These are phyloP conservation scores for Aplocera efformata DNA, from an alignment of 2,888 invertebrate genomes.

Conservation along the genomic window DNA sequence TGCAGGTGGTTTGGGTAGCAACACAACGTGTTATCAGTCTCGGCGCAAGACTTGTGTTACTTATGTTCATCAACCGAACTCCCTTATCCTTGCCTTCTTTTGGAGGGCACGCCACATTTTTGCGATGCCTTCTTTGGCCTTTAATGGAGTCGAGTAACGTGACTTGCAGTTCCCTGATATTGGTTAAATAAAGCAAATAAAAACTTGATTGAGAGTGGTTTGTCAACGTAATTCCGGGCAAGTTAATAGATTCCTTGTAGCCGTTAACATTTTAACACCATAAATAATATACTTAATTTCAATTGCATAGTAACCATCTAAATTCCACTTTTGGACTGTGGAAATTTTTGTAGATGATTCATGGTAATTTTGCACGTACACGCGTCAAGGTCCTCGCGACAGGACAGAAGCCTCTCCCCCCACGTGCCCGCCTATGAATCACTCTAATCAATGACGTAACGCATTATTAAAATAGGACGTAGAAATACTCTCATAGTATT, in stretches of 20 bases:
- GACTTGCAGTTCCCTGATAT: neutral
- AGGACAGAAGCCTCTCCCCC: conserved; percentile 38
- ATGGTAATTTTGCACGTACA: conserved; percentile 35
- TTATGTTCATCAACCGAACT: conserved; percentile 42
- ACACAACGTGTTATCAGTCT: conserved; percentile 47
- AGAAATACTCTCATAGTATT: conserved; percentile 43
- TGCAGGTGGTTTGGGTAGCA: conserved; percentile 38
- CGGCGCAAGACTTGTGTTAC: too few relatives aligned
- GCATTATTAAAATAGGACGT: conserved; percentile 33
- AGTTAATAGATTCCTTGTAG: too few relatives aligned
- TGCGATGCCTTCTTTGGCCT: conserved; percentile 34
- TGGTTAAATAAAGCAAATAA: too few relatives aligned
- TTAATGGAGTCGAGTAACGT: conserved; percentile 32
- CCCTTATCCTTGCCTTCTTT: conserved; percentile 47
- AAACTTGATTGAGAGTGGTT: conserved; percentile 11
- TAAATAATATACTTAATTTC: too few relatives aligned
- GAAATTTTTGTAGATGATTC: conserved; percentile 20
- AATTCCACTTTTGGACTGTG: too few relatives aligned
- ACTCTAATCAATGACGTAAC: conserved; percentile 35
- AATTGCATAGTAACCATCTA: too few relatives aligned
- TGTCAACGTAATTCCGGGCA: conserved; percentile 16
- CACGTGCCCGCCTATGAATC: conserved; percentile 39
- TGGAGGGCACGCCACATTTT: conserved; percentile 37
- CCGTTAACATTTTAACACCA: too few relatives aligned
- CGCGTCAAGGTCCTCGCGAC: conserved; percentile 39